Conservation (phyloP, 1,140 invertebrate genomes). For the Papilio polytes region DNA sequence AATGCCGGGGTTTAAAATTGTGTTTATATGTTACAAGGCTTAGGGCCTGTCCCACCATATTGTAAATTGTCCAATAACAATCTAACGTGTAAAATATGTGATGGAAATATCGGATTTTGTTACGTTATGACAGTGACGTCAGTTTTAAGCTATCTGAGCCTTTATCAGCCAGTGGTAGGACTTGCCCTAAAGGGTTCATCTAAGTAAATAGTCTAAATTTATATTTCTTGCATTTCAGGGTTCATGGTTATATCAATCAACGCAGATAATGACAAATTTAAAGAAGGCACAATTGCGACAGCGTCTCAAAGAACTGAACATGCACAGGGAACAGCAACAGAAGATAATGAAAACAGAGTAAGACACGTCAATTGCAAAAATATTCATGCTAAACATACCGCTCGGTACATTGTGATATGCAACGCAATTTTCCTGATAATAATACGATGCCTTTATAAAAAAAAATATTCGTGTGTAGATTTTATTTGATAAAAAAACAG, state of each 20-base stretch:
- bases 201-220: not conserved
- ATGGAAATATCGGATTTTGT: no score
- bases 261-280: constrained; percentile 92
- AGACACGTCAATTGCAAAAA: constrained; percentile 48
- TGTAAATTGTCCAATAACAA: no score
- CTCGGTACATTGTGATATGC: constrained; percentile 45
- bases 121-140: no score
- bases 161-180: no score
- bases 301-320: constrained; percentile 78
- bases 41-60: no score
- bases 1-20: no score
- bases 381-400: constrained; percentile 28
- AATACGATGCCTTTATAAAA: constrained; percentile 18
- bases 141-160: no score
- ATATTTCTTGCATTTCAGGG: constrained; percentile 84
- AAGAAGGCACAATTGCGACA: constrained; percentile 91
- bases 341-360: constrained; percentile 66
- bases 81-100: no score
- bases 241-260: constrained; percentile 93
- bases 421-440: constrained; percentile 21
- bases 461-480: constrained; percentile 9
- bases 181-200: not conserved
- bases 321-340: constrained; percentile 64
- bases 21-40: no score
- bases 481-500: not conserved